Evolutionary conservation across 2,888 invertebrate species (phyloP), one percentile per base, ranked within the genome.

Genomic region (Callyntrura guangdongensis): DNA sequence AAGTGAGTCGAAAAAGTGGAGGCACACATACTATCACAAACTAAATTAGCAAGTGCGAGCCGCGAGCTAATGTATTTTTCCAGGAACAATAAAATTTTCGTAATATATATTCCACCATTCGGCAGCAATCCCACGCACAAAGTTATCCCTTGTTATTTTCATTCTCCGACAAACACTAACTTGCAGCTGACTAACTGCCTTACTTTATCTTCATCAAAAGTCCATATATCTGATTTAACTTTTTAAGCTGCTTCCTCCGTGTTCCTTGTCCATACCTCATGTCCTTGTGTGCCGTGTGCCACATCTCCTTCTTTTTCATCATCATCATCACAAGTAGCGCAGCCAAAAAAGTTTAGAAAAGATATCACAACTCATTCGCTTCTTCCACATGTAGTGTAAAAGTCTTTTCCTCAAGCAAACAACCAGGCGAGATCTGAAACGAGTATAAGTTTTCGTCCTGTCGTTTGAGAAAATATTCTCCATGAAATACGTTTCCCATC

Each of bases 171-270:
- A 45, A 0, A 17, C 5, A 36, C 17, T 74, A 47, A 49, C 20
- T 74, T 74, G 22, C 74, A 74, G 22, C 74, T 49, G 49, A 47
- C 74, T 74, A 74, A 61, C 61, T 61, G 17, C 49, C 11, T 49
- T 22, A 49, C 74, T 74, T 49, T 49, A 47, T 72, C 72, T 72
- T 72, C 72, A 74, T 74, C 74, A 74, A 74, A 49, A 74, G 49
- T 9, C 22, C 47, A 74, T 36, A 36, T 74, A 49, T 74, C 74
- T 22, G 74, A 74, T 74, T 69, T 49, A 36, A 74, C 22, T 36
- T 36, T 36, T 36, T 36, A 17, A 17, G 9, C 61, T 14, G 17
- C 61, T 61, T 61, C 9, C 36, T 36, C 36, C 36, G 36, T 36
- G 3, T 36, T 36, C 36, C 6, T 36, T 36, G 36, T 36, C 36